These are phyloP conservation scores for Cryptus armator DNA, from an alignment of 2,888 invertebrate species.

Conservation along the genomic window DNA sequence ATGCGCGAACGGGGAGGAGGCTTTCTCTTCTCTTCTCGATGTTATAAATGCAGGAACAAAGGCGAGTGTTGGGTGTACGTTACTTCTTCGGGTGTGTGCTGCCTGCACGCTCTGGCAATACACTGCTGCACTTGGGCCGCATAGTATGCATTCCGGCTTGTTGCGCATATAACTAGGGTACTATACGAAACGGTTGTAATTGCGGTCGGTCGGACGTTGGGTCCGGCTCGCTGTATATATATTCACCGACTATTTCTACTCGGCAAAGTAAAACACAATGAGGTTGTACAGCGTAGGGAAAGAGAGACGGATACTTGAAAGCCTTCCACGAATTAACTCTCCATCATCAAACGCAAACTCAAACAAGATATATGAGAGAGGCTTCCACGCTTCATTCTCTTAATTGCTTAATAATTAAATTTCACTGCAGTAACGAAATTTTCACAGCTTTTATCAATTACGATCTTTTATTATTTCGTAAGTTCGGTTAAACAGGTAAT, in stretches of 20 bases:
- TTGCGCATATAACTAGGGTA: constrained; percentile 50
- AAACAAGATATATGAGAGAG: constrained; percentile 34
- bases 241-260: constrained; percentile 28
- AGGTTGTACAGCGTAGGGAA: constrained; percentile 30
- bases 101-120: constrained; percentile 46
- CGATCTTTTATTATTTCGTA: not conserved
- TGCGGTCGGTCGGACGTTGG: constrained; percentile 55
- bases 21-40: constrained; percentile 34
- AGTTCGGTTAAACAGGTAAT: not conserved
- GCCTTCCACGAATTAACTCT: constrained; percentile 56
- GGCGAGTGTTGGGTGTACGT: constrained; percentile 68
- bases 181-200: constrained; percentile 61
- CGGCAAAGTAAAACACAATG: constrained; percentile 54
- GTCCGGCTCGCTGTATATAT: constrained; percentile 46
- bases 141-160: constrained; percentile 35
- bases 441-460: not conserved
- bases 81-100: constrained; percentile 42
- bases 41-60: constrained; percentile 75
- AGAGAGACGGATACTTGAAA: constrained; percentile 21
- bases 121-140: constrained; percentile 28
- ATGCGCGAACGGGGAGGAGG: not conserved
- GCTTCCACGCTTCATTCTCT: not conserved
- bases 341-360: constrained; percentile 47
- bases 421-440: not conserved
- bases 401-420: constrained; percentile 16